phyloP scores from a whole-genome alignment of 2,888 invertebrate species.

The Calameuta idolon region DNA sequence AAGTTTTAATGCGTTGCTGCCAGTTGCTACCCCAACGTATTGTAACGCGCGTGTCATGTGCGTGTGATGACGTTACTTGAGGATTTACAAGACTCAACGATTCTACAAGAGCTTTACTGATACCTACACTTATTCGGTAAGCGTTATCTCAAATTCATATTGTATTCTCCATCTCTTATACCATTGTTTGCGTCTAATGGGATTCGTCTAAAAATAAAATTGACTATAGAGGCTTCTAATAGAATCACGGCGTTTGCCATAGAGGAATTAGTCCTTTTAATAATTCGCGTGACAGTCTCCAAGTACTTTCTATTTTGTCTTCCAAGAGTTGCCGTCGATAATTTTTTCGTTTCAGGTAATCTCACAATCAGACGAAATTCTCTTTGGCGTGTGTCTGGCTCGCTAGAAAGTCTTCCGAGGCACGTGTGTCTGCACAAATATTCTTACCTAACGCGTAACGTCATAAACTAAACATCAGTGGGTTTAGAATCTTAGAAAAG shows the following conservation, averaged over 20 bases:
- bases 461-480: not conserved
- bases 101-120: not conserved
- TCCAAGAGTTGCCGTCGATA: not conserved
- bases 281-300: not conserved
- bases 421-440: not conserved
- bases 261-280: not conserved
- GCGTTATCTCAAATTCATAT: not conserved
- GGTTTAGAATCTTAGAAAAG: not conserved
- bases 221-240: not conserved
- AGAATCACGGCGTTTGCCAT: not conserved
- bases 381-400: not conserved
- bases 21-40: not conserved
- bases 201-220: not conserved
- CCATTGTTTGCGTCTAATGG: not conserved
- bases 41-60: not conserved
- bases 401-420: not conserved
- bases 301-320: not conserved
- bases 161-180: not conserved
- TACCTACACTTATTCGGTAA: not conserved
- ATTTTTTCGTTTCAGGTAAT: not conserved
- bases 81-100: not conserved
- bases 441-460: not conserved
- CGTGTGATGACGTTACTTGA: not conserved
- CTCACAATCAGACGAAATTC: not conserved
- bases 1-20: not conserved